Evolutionary conservation across 2,888 invertebrate genomes (phyloP).

Genomic region (Temnothorax rugatulus): DNA sequence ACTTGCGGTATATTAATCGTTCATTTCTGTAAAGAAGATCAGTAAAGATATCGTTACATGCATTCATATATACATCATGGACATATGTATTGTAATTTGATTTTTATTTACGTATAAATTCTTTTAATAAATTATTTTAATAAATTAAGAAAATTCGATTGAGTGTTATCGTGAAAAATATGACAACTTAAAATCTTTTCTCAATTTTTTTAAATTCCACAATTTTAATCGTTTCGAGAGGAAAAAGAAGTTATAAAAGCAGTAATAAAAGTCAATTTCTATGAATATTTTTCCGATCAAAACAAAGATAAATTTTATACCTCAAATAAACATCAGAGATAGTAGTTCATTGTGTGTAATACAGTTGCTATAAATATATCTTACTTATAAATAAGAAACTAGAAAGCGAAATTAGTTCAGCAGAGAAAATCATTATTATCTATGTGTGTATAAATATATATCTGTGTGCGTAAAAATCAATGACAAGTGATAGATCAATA

Average conservation of each 20-base stretch:
- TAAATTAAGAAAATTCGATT: background rate
- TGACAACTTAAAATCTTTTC: background rate
- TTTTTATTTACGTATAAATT: background rate
- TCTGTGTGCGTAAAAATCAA: background rate
- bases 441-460: too few species aligned
- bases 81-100: background rate
- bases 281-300: background rate
- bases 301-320: background rate
- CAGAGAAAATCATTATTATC: constrained; percentile 9
- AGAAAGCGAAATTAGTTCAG: background rate
- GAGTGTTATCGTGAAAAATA: background rate
- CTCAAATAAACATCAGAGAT: background rate
- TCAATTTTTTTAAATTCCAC: background rate
- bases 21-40: background rate
- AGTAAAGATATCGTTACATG: too few species aligned
- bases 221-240: background rate
- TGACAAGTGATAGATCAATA: background rate
- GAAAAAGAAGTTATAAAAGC: background rate
- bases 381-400: background rate
- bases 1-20: background rate
- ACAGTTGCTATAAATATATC: background rate
- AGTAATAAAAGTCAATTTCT: background rate
- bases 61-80: too few species aligned
- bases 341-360: background rate
- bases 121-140: background rate